Conservation (phyloP, 2,797 vertebrate species). For the Euthynnus affinis region DNA sequence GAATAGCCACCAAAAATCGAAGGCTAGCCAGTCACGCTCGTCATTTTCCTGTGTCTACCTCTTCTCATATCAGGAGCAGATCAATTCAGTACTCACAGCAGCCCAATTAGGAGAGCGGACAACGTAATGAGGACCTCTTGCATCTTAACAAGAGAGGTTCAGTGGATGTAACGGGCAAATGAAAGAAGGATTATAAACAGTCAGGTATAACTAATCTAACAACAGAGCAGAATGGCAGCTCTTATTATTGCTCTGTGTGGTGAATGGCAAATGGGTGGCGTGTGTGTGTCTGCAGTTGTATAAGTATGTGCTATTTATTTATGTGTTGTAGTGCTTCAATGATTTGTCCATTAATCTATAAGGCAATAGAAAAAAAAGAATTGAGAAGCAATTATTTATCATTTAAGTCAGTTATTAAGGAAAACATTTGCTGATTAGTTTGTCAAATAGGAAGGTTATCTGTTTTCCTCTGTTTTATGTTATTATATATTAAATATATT, state of each 20-base stretch:
- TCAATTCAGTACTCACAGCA: conserved; percentile 71
- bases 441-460: background rate
- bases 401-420: background rate
- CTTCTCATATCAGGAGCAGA: conserved; percentile 56
- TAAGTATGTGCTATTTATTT: background rate
- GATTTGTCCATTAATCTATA: background rate
- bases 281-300: background rate
- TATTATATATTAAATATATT: background rate
- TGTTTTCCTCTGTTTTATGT: background rate
- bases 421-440: background rate
- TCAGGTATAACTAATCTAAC: conserved; percentile 56
- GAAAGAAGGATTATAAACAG: conserved; percentile 56
- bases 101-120: conserved; percentile 68
- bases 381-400: background rate
- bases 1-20: conserved; percentile 74
- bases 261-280: conserved; percentile 8
- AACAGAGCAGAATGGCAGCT: conserved; percentile 45
- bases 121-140: conserved; percentile 68
- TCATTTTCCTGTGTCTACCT: conserved; percentile 62
- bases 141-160: conserved; percentile 65
- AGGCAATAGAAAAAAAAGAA: conserved; percentile 4
- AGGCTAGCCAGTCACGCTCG: conserved; percentile 56
- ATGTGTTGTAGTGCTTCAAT: background rate
- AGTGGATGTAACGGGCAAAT: conserved; percentile 57
- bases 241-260: conserved; percentile 43